These are phyloP conservation scores for Sebastolobus altivelis DNA, from an alignment of 2,797 vertebrate genomes.

Conservation along the genomic window DNA sequence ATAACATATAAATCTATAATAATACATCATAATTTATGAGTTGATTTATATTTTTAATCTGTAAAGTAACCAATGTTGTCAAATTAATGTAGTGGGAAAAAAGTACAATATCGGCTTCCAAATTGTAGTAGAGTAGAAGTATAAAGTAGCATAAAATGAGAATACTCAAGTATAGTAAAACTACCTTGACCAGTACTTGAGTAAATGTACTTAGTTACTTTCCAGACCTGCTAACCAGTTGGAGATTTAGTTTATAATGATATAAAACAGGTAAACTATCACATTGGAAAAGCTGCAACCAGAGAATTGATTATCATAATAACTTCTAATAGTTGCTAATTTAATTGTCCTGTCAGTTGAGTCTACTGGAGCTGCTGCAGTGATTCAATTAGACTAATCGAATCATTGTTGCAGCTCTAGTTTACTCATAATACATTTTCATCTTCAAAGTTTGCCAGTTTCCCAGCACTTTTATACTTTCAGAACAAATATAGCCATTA, in stretches of 20 bases:
- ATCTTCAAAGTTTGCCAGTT: constrained; percentile 11
- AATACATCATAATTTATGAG: background rate
- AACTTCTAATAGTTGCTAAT: constrained; percentile 13
- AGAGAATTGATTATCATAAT: constrained; percentile 20
- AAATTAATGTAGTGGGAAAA: background rate
- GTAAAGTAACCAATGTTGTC: background rate
- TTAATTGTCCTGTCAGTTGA: too few species aligned
- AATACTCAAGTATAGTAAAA: background rate
- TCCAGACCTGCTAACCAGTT: background rate
- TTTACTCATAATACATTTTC: constrained; percentile 9
- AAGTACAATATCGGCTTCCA: background rate
- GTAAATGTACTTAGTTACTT: background rate
- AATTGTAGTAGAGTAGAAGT: background rate
- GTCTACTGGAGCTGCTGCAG: background rate
- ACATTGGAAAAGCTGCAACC: background rate
- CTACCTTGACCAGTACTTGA: background rate
- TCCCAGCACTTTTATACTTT: background rate
- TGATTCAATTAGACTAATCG: background rate
- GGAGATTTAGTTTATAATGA: background rate
- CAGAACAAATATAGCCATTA: constrained; percentile 6
- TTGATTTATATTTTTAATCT: background rate
- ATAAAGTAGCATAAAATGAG: background rate
- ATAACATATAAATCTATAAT: background rate
- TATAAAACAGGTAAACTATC: background rate
- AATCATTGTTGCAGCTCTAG: constrained; percentile 1